Percentiles rank a stretch among this genome's conserved stretches.
These are phyloP conservation scores for Lepidurus couesii DNA, from an alignment of 1,140 invertebrate genomes.

Conservation along the genomic window DNA sequence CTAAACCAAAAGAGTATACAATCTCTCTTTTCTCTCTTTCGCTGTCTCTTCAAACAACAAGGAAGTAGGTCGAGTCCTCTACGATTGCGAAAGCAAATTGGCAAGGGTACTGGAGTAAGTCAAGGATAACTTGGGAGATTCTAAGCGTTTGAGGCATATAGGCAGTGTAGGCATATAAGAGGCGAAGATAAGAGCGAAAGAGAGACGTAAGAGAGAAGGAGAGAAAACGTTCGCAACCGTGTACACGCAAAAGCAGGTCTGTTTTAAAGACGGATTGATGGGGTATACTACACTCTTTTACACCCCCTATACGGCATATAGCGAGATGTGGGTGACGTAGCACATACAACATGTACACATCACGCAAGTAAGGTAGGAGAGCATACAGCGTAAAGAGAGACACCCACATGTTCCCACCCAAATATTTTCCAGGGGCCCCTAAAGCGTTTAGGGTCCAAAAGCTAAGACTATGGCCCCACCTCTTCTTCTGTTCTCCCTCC, in stretches of 20 bases:
- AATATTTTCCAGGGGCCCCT: background rate
- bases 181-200: too few relatives aligned
- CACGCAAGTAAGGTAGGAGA: background rate
- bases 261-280: background rate
- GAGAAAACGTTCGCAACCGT: background rate
- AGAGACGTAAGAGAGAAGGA: too few relatives aligned
- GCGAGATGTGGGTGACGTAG: background rate
- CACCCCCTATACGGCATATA: background rate
- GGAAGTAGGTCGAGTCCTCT: constrained; percentile 9
- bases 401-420: constrained; percentile 16
- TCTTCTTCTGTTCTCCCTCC: background rate
- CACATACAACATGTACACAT: background rate
- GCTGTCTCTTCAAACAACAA: background rate
- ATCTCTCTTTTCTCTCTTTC: background rate
- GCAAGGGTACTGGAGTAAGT: constrained; percentile 21
- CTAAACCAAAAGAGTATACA: background rate
- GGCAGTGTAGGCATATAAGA: background rate
- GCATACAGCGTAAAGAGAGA: background rate
- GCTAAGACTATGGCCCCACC: background rate
- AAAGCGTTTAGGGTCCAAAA: background rate
- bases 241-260: constrained; percentile 9
- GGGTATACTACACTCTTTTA: constrained; percentile 9
- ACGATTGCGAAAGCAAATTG: constrained; percentile 13
- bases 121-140: background rate
- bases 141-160: background rate